Evolutionary conservation across 2,888 invertebrate genomes (phyloP), one percentile per base, ranked within the genome.

Genomic region (Pseudeuparius sepicola): DNA sequence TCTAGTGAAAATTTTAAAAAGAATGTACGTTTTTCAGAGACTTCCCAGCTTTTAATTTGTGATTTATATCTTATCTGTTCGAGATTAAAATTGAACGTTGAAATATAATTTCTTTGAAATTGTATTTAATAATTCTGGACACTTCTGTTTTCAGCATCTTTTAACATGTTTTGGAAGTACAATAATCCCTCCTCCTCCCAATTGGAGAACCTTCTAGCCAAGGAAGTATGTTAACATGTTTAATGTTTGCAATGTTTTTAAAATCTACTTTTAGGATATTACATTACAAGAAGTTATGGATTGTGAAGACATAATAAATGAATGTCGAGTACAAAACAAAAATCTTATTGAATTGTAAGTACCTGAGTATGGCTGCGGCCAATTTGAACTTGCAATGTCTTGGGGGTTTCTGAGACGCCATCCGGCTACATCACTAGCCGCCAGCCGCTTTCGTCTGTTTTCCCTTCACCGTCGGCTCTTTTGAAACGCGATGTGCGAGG

Each of bases 301-400:
- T 60, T 86, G 90, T 60, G 92, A 92, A 59, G 90, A 93, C 65
- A 84, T 96, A 56, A 73, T 96, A 49, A 90, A 90, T 63, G 93
- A 96, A 72, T 92, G 93, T 64, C 89, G 88, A 67, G 80, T 80
- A 46, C 88, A 86, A 61, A 93, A 92, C 65, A 85, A 83, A 61
- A 81, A 79, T 54, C 71, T 96, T 42, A 75, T 92, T 50, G 88
- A 88, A 60, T 94, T 84, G 93, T 94, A 71, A 85, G 88, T 79
- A 44, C 27, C 14, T n/a, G 25, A 5, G 13, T 32, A 32, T 14
- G 24, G n/a, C n/a, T n/a, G n/a, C n/a, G n/a, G n/a, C n/a, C n/a
- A n/a, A n/a, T n/a, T n/a, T n/a, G n/a, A n/a, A n/a, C n/a, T n/a
- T n/a, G n/a, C n/a, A n/a, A n/a, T n/a, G n/a, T n/a, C n/a, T n/a